phyloP scores from a whole-genome alignment of 2,113 vertebrate genomes.

The Microtus montanus region DNA sequence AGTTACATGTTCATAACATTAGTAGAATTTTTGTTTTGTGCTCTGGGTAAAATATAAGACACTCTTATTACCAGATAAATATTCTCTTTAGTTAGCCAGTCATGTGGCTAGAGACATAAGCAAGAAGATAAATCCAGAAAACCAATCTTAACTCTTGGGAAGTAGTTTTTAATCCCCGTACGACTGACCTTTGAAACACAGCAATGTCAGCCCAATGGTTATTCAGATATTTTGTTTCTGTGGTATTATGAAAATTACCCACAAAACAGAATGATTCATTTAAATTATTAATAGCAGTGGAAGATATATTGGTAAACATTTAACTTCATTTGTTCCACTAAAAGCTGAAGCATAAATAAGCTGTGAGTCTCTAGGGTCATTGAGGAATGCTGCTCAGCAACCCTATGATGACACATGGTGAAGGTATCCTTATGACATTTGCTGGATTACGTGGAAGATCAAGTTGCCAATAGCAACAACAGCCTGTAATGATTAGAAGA shows the following conservation, averaged over 20 bases:
- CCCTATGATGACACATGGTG: not conserved
- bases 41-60: conserved; percentile 50
- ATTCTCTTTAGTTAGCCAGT: not conserved
- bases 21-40: conserved; percentile 40
- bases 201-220: not conserved
- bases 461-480: conserved; percentile 30
- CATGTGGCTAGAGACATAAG: not conserved
- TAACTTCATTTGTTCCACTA: conserved; percentile 52
- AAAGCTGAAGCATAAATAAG: conserved; percentile 25
- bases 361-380: not conserved
- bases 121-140: not conserved
- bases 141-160: not conserved
- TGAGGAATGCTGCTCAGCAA: conserved; percentile 28
- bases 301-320: conserved; percentile 27
- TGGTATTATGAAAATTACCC: conserved; percentile 49
- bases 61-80: not conserved
- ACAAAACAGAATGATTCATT: conserved; percentile 55
- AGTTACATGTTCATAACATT: conserved; percentile 28
- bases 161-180: not conserved
- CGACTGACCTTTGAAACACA: conserved; percentile 14
- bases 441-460: not conserved
- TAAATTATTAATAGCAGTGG: conserved; percentile 61
- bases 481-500: conserved; percentile 24
- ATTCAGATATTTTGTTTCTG: conserved; percentile 28
- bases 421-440: conserved; percentile 21